Conservation (phyloP, 2,888 invertebrate genomes). For the Hedya salicella region DNA sequence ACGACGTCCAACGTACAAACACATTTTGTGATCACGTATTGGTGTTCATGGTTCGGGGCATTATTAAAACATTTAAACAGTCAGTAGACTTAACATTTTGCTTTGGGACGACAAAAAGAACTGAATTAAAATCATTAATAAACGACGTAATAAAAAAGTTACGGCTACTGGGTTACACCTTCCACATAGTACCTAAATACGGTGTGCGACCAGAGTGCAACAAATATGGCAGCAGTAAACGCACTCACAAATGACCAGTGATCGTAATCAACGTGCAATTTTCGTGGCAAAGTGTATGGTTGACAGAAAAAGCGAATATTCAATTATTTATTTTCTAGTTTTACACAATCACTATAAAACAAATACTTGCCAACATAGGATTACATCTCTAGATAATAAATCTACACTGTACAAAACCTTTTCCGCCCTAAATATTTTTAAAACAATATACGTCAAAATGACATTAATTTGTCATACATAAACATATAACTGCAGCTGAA, state of each 20-base stretch:
- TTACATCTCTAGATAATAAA: too few species aligned
- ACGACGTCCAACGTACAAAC: not conserved
- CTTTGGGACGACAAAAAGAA: not conserved
- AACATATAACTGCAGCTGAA: too few species aligned
- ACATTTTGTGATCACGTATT: not conserved
- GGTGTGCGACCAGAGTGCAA: conserved; percentile 42
- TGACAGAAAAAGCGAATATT: too few species aligned
- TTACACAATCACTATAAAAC: too few species aligned
- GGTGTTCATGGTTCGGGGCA: not conserved
- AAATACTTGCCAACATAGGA: too few species aligned
- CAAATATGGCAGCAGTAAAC: conserved; percentile 45
- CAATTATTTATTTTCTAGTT: too few species aligned
- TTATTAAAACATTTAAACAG: not conserved
- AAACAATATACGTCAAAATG: too few species aligned
- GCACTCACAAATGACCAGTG: conserved; percentile 23
- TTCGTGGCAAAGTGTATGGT: conserved; percentile 19
- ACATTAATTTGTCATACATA: too few species aligned
- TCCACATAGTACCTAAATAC: not conserved
- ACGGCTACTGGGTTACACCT: not conserved
- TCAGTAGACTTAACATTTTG: not conserved
- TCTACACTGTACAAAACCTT: too few species aligned
- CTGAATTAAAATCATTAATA: not conserved
- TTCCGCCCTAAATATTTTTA: too few species aligned
- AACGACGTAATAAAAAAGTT: not conserved
- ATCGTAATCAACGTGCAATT: too few species aligned